Percentiles rank a stretch among this genome's conserved stretches.
Conservation (phyloP, 2,888 invertebrate species). For the Metalampra italica region DNA sequence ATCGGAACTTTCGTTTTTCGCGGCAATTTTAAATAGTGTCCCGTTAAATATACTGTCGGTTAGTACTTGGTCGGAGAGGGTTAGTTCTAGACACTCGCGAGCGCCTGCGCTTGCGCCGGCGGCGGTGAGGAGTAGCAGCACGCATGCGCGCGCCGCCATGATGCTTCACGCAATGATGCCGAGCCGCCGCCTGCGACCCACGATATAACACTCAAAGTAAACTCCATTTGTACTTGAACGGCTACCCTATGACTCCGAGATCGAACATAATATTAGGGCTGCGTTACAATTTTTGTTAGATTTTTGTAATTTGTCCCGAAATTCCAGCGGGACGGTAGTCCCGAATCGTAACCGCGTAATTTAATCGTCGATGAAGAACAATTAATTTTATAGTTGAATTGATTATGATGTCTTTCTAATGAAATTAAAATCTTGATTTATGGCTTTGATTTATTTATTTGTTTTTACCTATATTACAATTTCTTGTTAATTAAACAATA, state of each 20-base stretch:
- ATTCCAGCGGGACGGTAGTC: too few relatives aligned
- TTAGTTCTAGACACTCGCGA: slow-evolving; percentile 68
- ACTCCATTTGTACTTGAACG: neutral
- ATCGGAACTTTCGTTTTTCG: slow-evolving; percentile 46
- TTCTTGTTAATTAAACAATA: too few relatives aligned
- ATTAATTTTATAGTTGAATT: too few relatives aligned
- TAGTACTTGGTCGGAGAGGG: slow-evolving; percentile 49
- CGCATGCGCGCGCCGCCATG: slow-evolving; percentile 70
- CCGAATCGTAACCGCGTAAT: too few relatives aligned
- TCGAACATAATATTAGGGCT: slow-evolving; percentile 41
- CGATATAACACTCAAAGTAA: slow-evolving; percentile 12
- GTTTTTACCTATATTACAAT: too few relatives aligned
- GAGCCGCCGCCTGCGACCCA: slow-evolving; percentile 25
- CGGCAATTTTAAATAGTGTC: slow-evolving; percentile 46
- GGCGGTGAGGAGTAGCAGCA: slow-evolving; percentile 38
- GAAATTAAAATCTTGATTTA: too few relatives aligned
- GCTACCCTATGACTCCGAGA: neutral
- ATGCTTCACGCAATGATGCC: slow-evolving; percentile 49
- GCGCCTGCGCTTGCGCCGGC: slow-evolving; percentile 31
- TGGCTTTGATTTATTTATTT: too few relatives aligned
- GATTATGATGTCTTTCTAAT: too few relatives aligned
- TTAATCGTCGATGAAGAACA: too few relatives aligned
- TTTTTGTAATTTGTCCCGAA: too few relatives aligned
- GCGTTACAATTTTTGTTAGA: slow-evolving; percentile 17
- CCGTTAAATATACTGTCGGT: slow-evolving; percentile 51